Evolutionary conservation across 2,113 vertebrate genomes (phyloP).

Genomic region (Oryzias javanicus): DNA sequence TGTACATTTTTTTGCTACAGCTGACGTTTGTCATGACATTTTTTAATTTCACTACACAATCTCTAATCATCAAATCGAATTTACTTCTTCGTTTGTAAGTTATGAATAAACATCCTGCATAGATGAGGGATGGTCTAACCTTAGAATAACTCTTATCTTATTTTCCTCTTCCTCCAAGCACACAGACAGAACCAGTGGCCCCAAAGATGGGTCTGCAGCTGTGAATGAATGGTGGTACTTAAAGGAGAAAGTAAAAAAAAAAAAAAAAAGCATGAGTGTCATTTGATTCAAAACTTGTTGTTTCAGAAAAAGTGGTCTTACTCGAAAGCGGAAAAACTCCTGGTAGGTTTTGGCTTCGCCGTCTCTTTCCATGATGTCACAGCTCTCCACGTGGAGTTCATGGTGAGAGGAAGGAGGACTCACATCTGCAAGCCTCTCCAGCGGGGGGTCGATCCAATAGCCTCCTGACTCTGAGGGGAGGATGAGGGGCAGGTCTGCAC

Average conservation of each 20-base stretch:
- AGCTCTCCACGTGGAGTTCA: conserved; percentile 65
- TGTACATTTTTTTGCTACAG: no score
- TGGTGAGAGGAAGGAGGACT: conserved; percentile 72
- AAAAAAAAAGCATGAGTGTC: background rate
- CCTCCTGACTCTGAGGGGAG: conserved; percentile 84
- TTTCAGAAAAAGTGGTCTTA: conserved; percentile 49
- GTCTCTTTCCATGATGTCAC: conserved; percentile 86
- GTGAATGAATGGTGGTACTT: conserved; percentile 91
- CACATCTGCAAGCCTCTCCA: conserved; percentile 69
- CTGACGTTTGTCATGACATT: no score
- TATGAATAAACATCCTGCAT: background rate
- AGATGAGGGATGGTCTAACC: conserved; percentile 60
- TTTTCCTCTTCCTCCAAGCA: conserved; percentile 87
- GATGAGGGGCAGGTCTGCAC: conserved; percentile 81
- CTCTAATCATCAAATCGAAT: background rate
- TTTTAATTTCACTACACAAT: background rate
- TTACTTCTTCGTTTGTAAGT: background rate
- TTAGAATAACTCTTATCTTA: conserved; percentile 82
- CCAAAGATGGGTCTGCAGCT: conserved; percentile 79
- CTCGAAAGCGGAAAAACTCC: conserved; percentile 83
- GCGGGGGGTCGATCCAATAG: conserved; percentile 85
- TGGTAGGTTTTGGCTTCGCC: conserved; percentile 83
- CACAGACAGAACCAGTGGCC: conserved; percentile 84
- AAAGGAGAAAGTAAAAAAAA: background rate
- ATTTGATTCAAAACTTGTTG: background rate